Conservation (phyloP, 2,888 invertebrate genomes). For the Drosophila stalkeri region DNA sequence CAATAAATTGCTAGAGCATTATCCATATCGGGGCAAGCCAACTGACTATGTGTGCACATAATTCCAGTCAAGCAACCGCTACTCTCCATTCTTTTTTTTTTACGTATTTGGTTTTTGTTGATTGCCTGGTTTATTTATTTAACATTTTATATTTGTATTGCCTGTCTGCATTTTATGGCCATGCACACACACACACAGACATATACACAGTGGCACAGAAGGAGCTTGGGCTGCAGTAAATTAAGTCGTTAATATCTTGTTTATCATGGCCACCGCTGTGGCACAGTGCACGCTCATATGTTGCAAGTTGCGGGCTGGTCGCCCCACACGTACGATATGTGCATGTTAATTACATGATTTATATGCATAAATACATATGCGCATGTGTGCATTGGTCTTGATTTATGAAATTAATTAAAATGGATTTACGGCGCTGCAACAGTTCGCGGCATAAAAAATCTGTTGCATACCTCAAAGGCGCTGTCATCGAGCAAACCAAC, state of each 20-base stretch:
- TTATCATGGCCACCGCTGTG: slow-evolving; percentile 61
- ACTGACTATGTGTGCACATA: slow-evolving; percentile 18
- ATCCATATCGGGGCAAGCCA: slow-evolving; percentile 14
- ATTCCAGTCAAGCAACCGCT: slow-evolving; percentile 6
- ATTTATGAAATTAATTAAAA: slow-evolving; percentile 79
- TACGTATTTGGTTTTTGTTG: slow-evolving; percentile 25
- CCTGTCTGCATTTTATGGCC: slow-evolving; percentile 73
- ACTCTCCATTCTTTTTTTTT: not conserved
- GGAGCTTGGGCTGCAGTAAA: slow-evolving; percentile 69
- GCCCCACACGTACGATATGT: slow-evolving; percentile 45
- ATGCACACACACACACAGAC: slow-evolving; percentile 37
- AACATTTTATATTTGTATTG: slow-evolving; percentile 76
- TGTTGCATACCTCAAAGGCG: slow-evolving; percentile 69
- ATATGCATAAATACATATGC: slow-evolving; percentile 65
- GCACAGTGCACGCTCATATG: slow-evolving; percentile 42
- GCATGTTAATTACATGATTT: slow-evolving; percentile 80
- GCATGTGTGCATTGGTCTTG: slow-evolving; percentile 59
- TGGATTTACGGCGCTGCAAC: slow-evolving; percentile 48
- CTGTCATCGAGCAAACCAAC: slow-evolving; percentile 18
- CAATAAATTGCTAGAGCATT: slow-evolving; percentile 35
- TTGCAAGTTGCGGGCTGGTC: slow-evolving; percentile 32
- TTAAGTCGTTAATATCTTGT: slow-evolving; percentile 82
- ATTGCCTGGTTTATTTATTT: slow-evolving; percentile 71
- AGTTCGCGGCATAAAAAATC: slow-evolving; percentile 37
- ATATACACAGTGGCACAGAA: not conserved